Conservation (phyloP, 2,113 vertebrate genomes). For the Solea senegalensis region DNA sequence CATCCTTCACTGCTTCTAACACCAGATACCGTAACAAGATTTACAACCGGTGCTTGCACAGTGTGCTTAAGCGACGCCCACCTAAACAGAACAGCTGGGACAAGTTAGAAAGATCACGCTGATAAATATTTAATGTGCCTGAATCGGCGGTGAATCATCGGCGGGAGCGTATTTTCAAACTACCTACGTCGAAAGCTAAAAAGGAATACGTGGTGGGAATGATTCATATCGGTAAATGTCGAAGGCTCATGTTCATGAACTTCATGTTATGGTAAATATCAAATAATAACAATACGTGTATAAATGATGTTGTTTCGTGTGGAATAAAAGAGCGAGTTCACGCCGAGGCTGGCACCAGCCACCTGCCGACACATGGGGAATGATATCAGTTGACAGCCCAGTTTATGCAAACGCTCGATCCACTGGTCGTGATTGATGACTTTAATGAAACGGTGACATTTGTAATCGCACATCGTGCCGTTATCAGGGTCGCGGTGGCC, state of each 20-base stretch:
- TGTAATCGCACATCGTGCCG: too few species aligned
- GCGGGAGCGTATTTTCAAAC: constrained; percentile 17
- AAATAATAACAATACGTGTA: not conserved
- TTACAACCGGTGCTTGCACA: not conserved
- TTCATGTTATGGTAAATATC: not conserved
- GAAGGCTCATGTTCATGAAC: not conserved
- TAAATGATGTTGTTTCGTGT: too few species aligned
- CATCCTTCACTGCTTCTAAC: not conserved
- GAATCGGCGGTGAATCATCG: constrained; percentile 52
- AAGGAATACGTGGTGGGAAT: not conserved
- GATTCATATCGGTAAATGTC: not conserved
- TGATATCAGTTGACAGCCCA: too few species aligned
- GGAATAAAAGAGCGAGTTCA: too few species aligned
- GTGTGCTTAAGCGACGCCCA: constrained; percentile 3
- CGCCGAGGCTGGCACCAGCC: too few species aligned
- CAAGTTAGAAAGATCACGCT: constrained; percentile 37
- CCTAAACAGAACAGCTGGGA: constrained; percentile 25
- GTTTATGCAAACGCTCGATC: too few species aligned
- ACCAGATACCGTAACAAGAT: constrained; percentile 3
- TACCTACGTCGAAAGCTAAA: constrained; percentile 22
- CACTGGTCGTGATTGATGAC: not conserved
- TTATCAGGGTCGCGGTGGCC: too few species aligned
- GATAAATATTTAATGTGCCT: constrained; percentile 57
- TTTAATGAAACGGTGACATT: not conserved
- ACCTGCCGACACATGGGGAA: too few species aligned